These are phyloP conservation scores for Synanthedon myopaeformis DNA, from an alignment of 2,888 invertebrate genomes.

Conservation along the genomic window DNA sequence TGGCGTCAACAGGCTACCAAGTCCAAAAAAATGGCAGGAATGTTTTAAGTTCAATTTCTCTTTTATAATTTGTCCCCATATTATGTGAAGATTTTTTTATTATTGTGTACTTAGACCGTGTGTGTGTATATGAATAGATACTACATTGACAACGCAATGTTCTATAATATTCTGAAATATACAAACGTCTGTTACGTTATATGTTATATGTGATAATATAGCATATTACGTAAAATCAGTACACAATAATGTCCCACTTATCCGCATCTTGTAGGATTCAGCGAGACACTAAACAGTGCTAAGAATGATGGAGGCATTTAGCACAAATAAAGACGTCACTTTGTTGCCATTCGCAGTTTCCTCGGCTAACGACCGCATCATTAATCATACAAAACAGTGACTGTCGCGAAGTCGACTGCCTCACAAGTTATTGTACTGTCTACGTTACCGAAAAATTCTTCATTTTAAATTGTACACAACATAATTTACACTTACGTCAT, in stretches of 20 bases:
- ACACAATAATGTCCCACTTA: neutral
- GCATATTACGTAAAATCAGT: neutral
- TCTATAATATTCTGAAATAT: no score
- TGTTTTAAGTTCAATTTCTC: no score
- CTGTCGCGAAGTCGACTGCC: slow-evolving; percentile 34
- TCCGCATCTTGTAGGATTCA: neutral
- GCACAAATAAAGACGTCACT: slow-evolving; percentile 42
- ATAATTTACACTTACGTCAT: no score
- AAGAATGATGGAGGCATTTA: slow-evolving; percentile 35
- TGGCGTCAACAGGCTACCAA: no score
- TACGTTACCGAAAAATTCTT: slow-evolving; percentile 9
- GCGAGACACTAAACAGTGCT: neutral
- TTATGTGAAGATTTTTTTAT: no score
- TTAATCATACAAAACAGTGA: slow-evolving; percentile 49
- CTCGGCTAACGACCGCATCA: slow-evolving; percentile 39
- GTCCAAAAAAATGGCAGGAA: no score
- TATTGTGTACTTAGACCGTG: no score
- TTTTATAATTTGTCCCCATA: no score
- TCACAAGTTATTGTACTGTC: slow-evolving; percentile 22
- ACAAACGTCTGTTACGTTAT: neutral
- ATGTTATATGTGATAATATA: slow-evolving; percentile 1
- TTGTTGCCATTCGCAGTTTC: slow-evolving; percentile 41
- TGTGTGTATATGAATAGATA: no score
- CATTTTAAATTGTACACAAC: no score
- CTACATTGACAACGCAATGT: no score